Evolutionary conservation across 2,888 invertebrate genomes (phyloP), one percentile per base, ranked within the genome.

Genomic region (Crematogaster levior): DNA sequence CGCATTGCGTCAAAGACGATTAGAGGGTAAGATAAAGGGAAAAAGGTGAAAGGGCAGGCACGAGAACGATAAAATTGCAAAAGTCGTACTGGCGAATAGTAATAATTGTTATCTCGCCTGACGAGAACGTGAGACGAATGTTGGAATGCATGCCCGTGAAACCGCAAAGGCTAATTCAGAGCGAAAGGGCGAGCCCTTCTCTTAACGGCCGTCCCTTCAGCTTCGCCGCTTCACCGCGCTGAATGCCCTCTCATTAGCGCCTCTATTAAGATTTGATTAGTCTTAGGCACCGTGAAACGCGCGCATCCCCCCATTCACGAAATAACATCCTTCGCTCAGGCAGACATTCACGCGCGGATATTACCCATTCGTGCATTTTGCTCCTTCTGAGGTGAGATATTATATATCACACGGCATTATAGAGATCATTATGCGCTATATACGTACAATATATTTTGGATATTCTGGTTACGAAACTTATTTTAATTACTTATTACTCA

Each of bases 251-350:
- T 93, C 93, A 93, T 93, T 93, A 94, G 92, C 92, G 91, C 90
- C 91, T 91, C 92, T 92, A 93, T 94, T 92, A 93, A 93, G 91
- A 93, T 93, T 93, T 93, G 92, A 93, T 94, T 93, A 92, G 91
- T 91, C 90, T 87, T 90, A 89, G 88, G 85, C 83, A 85, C 88
- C 87, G 87, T 85, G 87, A 91, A 90, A 91, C 84, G 84, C 82
- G 82, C 85, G 87, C 87, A 88, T 87, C 79, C 88, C 88, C 86
- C 81, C 88, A 90, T 91, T 91, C 89, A 81, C 86, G 74, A 89
- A 91, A 92, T 92, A 91, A 91, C 86, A 91, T 87, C 85, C 88
- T 87, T 84, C 79, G 86, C 43, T 46, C 74, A 58, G 37, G 34
- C 68, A 34, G 56, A 77, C 51, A 34, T 61, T 68, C 4, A 27